phyloP scores from a whole-genome alignment of 1,140 invertebrate genomes.

The Pseudoatta argentina region DNA sequence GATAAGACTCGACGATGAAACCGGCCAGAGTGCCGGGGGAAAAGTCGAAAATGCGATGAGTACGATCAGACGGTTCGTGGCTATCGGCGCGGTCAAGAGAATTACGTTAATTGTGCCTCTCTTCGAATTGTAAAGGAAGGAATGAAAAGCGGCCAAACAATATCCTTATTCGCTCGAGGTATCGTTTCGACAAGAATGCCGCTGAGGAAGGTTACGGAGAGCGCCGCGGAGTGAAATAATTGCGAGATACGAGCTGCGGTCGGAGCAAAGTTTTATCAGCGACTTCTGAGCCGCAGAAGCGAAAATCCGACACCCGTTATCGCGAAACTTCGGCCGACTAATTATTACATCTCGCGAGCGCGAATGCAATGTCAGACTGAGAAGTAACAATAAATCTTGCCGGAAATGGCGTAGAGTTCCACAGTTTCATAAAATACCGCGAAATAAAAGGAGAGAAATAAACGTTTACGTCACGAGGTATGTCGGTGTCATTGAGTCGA shows the following conservation, averaged over 20 bases:
- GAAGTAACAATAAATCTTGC: constrained; percentile 41
- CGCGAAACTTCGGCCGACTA: constrained; percentile 59
- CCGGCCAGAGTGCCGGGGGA: neutral
- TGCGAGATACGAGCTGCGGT: constrained; percentile 49
- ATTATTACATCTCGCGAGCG: constrained; percentile 59
- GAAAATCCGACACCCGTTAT: constrained; percentile 63
- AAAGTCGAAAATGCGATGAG: constrained; percentile 36
- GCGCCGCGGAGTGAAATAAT: constrained; percentile 53
- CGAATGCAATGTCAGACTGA: constrained; percentile 14
- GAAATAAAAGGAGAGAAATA: constrained; percentile 31
- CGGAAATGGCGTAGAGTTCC: constrained; percentile 1
- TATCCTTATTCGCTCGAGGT: constrained; percentile 50
- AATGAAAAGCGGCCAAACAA: constrained; percentile 27
- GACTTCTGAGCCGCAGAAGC: constrained; percentile 56
- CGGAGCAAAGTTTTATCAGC: constrained; percentile 60
- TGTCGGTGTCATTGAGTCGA: neutral
- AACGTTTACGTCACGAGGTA: neutral
- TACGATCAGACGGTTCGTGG: neutral
- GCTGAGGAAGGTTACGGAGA: constrained; percentile 5
- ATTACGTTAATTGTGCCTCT: constrained; percentile 51
- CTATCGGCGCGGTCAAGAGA: constrained; percentile 16
- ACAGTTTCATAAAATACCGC: constrained; percentile 46
- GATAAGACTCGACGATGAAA: constrained; percentile 42
- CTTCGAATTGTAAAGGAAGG: neutral
- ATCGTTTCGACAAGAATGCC: constrained; percentile 19